Conservation (phyloP, 1,140 invertebrate genomes). For the Zaprionus taronus region DNA sequence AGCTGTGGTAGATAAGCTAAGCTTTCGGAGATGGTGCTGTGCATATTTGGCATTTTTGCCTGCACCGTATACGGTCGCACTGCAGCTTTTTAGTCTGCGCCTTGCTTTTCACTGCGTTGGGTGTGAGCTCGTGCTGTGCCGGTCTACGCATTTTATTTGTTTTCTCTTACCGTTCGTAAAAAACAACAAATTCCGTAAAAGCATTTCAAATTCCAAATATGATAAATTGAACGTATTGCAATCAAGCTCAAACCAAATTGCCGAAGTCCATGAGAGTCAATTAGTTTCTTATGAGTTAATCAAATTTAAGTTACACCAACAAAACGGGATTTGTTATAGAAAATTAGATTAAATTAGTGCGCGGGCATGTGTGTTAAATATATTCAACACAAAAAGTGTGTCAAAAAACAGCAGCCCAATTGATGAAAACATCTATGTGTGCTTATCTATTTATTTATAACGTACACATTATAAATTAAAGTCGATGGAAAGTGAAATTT, state of each 20-base stretch:
- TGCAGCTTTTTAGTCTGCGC: conserved; percentile 36
- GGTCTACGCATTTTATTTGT: conserved; percentile 1
- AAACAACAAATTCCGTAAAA: conserved; percentile 9
- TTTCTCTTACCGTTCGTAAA: conserved; percentile 27
- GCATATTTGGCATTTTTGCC: conserved; percentile 6
- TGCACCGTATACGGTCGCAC: conserved; percentile 29
- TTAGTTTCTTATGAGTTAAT: conserved; percentile 16
- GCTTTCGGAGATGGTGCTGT: background rate
- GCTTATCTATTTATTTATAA: conserved; percentile 35
- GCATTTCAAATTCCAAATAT: conserved; percentile 10
- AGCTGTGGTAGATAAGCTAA: background rate
- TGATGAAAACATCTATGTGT: conserved; percentile 6
- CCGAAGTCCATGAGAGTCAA: background rate
- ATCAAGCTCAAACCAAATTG: conserved; percentile 10
- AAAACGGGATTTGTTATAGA: conserved; percentile 15
- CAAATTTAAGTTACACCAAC: conserved; percentile 9
- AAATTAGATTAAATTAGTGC: conserved; percentile 31
- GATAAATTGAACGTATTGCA: background rate
- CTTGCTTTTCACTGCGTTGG: background rate
- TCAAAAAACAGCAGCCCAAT: conserved; percentile 28
- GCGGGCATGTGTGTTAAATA: conserved; percentile 6
- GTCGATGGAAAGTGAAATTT: conserved; percentile 34
- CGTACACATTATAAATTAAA: conserved; percentile 5
- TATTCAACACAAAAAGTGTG: conserved; percentile 16
- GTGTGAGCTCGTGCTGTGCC: background rate